These are phyloP conservation scores for Drosophila tropicalis DNA, from an alignment of 1,140 invertebrate species.

Conservation along the genomic window DNA sequence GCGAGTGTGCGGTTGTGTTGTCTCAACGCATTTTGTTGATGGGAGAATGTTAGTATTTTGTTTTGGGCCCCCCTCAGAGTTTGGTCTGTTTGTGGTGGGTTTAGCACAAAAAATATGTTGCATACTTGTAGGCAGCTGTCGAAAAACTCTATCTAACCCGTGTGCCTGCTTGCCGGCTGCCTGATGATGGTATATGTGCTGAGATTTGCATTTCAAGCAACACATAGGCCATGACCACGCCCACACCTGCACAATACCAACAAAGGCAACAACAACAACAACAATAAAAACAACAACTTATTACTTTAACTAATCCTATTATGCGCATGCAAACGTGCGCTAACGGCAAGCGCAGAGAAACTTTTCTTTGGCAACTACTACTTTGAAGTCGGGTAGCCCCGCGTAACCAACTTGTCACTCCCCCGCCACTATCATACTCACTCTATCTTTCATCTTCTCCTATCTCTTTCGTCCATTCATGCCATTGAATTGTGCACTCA, in stretches of 20 bases:
- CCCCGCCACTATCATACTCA: background rate
- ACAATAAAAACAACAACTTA: constrained; percentile 64
- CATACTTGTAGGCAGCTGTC: constrained; percentile 71
- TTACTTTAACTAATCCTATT: constrained; percentile 80
- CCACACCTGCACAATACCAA: constrained; percentile 34
- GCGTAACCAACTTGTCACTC: background rate
- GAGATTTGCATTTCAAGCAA: constrained; percentile 75
- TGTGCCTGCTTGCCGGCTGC: background rate
- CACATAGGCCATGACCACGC: constrained; percentile 26
- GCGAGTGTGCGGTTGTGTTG: constrained; percentile 28
- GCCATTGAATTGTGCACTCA: constrained; percentile 76
- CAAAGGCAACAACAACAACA: constrained; percentile 23
- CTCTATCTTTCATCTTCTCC: constrained; percentile 3
- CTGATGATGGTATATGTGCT: constrained; percentile 20
- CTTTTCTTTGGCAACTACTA: constrained; percentile 71
- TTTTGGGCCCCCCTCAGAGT: background rate
- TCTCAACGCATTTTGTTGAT: constrained; percentile 40
- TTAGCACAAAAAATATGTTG: constrained; percentile 65
- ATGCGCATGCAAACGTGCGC: constrained; percentile 79
- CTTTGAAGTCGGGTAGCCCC: constrained; percentile 64
- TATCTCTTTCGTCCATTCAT: constrained; percentile 46
- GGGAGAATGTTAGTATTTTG: constrained; percentile 31
- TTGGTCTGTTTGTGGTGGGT: constrained; percentile 34
- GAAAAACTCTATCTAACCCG: constrained; percentile 32
- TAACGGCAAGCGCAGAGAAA: constrained; percentile 50